phyloP scores from a whole-genome alignment of 2,888 invertebrate species.

The Chouioia cunea region DNA sequence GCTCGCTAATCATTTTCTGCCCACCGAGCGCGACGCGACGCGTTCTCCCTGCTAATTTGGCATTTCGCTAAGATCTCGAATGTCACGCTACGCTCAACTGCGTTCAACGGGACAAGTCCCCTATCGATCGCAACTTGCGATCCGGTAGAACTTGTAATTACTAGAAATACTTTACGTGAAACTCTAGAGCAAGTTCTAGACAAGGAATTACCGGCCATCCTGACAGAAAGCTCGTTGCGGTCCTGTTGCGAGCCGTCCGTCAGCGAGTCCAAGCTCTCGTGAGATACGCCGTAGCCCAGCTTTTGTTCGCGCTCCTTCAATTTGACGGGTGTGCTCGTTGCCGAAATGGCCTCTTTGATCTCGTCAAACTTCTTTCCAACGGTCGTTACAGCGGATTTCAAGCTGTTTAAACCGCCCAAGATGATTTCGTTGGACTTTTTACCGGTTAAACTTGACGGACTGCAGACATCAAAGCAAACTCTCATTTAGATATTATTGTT shows the following conservation, averaged over 20 bases:
- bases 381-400: slow-evolving; percentile 87
- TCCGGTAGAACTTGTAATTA: too few relatives aligned
- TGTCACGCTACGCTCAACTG: too few relatives aligned
- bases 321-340: slow-evolving; percentile 88
- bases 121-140: too few relatives aligned
- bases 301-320: slow-evolving; percentile 68
- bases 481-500: background rate
- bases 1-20: too few relatives aligned
- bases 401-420: slow-evolving; percentile 87
- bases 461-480: slow-evolving; percentile 64
- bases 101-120: slow-evolving; percentile 1
- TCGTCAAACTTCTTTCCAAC: slow-evolving; percentile 92
- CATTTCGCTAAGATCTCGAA: background rate
- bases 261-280: slow-evolving; percentile 65
- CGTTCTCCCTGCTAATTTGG: too few relatives aligned
- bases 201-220: slow-evolving; percentile 58
- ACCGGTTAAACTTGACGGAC: slow-evolving; percentile 85
- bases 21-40: too few relatives aligned
- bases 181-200: background rate
- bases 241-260: slow-evolving; percentile 66
- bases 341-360: slow-evolving; percentile 90
- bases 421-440: slow-evolving; percentile 90
- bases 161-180: too few relatives aligned
- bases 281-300: slow-evolving; percentile 64
- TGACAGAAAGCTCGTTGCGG: slow-evolving; percentile 62